These are phyloP conservation scores for Saccopteryx leptura DNA, from an alignment of 2,113 vertebrate species.

Conservation along the genomic window DNA sequence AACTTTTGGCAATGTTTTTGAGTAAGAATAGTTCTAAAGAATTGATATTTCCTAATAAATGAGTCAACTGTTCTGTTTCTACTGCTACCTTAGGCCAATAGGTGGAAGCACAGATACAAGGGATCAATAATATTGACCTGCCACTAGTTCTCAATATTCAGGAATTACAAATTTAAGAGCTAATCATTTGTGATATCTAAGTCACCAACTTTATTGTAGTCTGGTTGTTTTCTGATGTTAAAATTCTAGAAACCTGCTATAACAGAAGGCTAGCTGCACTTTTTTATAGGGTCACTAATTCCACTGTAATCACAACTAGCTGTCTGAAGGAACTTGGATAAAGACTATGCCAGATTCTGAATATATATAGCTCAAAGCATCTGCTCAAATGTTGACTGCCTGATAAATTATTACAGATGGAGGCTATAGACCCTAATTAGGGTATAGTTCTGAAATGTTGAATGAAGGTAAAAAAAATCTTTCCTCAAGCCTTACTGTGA, in stretches of 20 bases:
- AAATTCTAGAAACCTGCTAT: constrained; percentile 22
- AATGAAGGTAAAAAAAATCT: neutral
- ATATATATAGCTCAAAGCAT: neutral
- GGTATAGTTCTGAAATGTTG: neutral
- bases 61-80: constrained; percentile 30
- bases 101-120: neutral
- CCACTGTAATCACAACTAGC: neutral
- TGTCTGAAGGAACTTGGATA: neutral
- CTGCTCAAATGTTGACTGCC: neutral
- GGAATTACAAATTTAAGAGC: constrained; percentile 44
- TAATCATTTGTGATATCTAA: constrained; percentile 53
- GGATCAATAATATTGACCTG: neutral
- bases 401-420: neutral
- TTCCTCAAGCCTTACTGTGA: neutral
- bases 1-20: neutral
- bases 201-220: constrained; percentile 31
- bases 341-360: neutral
- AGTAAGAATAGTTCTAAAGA: neutral
- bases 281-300: neutral
- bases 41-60: constrained; percentile 27
- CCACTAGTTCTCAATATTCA: constrained; percentile 8
- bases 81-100: neutral
- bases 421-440: neutral
- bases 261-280: neutral
- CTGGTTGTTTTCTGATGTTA: constrained; percentile 59